These are phyloP conservation scores for Brachypodius melanocephalos DNA, from an alignment of 2,113 vertebrate genomes.

Conservation along the genomic window DNA sequence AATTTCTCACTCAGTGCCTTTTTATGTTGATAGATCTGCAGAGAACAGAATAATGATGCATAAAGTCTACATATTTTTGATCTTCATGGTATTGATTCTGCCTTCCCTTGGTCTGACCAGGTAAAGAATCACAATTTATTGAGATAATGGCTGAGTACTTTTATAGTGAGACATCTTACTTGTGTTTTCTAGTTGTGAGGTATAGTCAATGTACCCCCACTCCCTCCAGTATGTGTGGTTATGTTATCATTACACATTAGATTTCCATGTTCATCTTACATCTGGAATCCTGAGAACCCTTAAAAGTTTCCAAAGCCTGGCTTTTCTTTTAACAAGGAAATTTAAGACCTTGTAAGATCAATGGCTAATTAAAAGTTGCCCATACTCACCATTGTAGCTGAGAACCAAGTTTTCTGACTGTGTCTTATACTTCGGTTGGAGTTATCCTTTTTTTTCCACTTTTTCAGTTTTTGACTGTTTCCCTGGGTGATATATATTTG, in stretches of 20 bases:
- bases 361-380: not conserved
- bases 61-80: conserved; percentile 93
- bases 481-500: not conserved
- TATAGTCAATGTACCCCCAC: not conserved
- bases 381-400: not conserved
- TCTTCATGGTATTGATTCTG: conserved; percentile 96
- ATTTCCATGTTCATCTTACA: not conserved
- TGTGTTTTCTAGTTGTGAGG: not conserved
- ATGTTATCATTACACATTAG: not conserved
- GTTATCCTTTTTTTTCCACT: not conserved
- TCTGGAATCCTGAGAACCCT: not conserved
- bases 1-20: not conserved
- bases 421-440: not conserved
- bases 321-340: not conserved
- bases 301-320: not conserved
- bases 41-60: conserved; percentile 94
- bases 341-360: not conserved
- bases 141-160: not conserved
- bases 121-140: conserved; percentile 61
- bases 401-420: not conserved
- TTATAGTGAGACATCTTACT: not conserved
- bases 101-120: conserved; percentile 96
- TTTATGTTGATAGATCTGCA: conserved; percentile 74
- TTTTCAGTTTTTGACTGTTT: not conserved
- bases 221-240: not conserved